Conservation (phyloP, 2,888 invertebrate species). For the Baronia brevicornis region DNA sequence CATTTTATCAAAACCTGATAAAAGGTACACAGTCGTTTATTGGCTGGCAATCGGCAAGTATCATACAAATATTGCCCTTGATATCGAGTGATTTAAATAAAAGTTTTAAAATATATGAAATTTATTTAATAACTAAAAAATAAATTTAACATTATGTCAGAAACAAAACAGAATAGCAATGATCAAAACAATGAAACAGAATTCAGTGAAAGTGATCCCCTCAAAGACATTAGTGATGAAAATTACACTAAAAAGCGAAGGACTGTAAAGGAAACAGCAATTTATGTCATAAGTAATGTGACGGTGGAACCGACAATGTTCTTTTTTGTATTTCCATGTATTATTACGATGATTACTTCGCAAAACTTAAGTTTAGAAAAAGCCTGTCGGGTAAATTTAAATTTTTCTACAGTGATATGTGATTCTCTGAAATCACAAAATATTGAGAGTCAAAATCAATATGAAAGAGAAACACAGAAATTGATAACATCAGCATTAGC, state of each 20-base stretch:
- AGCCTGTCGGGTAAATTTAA: slow-evolving; percentile 87
- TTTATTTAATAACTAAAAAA: not conserved
- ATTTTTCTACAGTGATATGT: slow-evolving; percentile 81
- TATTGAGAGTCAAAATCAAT: slow-evolving; percentile 65
- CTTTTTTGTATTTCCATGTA: slow-evolving; percentile 34
- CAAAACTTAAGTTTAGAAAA: slow-evolving; percentile 89
- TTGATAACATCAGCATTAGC: slow-evolving; percentile 83
- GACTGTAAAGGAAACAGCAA: slow-evolving; percentile 29
- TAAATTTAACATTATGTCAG: slow-evolving; percentile 2
- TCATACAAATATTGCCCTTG: too few species aligned
- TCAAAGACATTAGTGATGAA: slow-evolving; percentile 21
- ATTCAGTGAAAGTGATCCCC: slow-evolving; percentile 30
- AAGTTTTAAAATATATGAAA: too few species aligned
- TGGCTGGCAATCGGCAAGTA: too few species aligned
- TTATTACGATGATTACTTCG: slow-evolving; percentile 80
- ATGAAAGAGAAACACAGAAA: slow-evolving; percentile 78
- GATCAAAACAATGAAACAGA: slow-evolving; percentile 20
- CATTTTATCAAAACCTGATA: too few species aligned
- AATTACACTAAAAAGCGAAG: slow-evolving; percentile 16
- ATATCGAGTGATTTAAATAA: too few species aligned
- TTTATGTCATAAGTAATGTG: slow-evolving; percentile 30
- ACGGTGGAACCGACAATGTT: slow-evolving; percentile 52
- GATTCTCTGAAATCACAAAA: slow-evolving; percentile 80
- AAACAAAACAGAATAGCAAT: slow-evolving; percentile 1
- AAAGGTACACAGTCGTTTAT: too few species aligned